A percentile compares a stretch with the other conserved stretches of the same genome.
These are phyloP conservation scores for Agapornis roseicollis DNA, from an alignment of 2,113 vertebrate species.

Conservation along the genomic window DNA sequence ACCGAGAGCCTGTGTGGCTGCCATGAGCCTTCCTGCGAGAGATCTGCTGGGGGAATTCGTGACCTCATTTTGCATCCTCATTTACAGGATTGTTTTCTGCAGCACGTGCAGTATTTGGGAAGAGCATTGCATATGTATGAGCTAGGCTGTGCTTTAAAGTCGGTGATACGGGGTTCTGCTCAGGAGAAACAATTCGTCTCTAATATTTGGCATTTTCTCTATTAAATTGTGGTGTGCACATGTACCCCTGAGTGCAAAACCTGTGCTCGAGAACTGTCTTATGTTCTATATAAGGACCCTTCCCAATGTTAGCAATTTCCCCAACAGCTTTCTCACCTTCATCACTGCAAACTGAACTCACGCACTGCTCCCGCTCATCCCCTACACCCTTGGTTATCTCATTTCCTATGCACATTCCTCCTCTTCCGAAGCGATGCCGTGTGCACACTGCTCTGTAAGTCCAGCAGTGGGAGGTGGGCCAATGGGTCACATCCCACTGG, in stretches of 20 bases:
- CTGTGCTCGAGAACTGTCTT: not conserved
- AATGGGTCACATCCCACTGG: rapidly evolving
- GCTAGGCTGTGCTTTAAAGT: not conserved
- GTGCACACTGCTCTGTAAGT: rapidly evolving
- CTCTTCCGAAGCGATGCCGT: not conserved
- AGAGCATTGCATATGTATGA: not conserved
- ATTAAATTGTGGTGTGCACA: rapidly evolving
- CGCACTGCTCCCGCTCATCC: rapidly evolving
- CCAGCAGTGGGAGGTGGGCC: rapidly evolving
- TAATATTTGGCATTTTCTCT: not conserved
- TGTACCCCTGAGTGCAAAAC: not conserved
- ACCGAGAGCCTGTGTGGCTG: not conserved
- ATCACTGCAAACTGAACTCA: rapidly evolving
- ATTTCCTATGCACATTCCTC: rapidly evolving
- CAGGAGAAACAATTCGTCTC: not conserved
- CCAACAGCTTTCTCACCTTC: not conserved
- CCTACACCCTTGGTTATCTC: rapidly evolving
- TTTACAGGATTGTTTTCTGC: not conserved
- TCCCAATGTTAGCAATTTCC: rapidly evolving
- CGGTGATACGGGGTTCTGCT: rapidly evolving
- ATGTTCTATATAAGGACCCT: not conserved
- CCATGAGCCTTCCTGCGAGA: rapidly evolving
- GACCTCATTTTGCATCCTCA: not conserved
- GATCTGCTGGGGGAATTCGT: rapidly evolving
- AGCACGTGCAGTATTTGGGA: not conserved